These are phyloP conservation scores for Montipora capricornis DNA, from an alignment of 64 coral and sea anemone genomes.

Conservation along the genomic window DNA sequence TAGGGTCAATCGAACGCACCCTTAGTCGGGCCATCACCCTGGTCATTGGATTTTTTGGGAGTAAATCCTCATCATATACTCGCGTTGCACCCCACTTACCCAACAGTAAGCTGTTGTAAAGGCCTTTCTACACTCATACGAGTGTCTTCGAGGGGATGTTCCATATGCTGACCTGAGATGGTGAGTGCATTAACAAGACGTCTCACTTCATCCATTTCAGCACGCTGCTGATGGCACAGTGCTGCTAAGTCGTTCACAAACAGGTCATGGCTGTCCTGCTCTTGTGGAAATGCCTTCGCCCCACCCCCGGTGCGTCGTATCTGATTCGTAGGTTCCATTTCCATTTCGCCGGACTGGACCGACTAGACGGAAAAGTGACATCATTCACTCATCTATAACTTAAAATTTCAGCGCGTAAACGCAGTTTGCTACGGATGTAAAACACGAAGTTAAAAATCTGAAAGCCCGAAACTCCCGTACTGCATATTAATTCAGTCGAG, in stretches of 20 bases:
- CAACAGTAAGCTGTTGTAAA: slow-evolving; percentile 1
- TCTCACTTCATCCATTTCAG: slow-evolving; percentile 9
- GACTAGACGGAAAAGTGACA: too few species aligned
- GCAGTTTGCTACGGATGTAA: too few species aligned
- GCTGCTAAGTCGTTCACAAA: neutral
- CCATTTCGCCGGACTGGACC: neutral
- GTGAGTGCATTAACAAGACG: neutral
- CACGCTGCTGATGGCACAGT: neutral
- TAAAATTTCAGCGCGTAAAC: too few species aligned
- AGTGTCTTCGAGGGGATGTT: neutral
- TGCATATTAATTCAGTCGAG: too few species aligned
- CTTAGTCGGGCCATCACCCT: too few species aligned
- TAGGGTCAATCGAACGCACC: too few species aligned
- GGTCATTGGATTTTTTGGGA: too few species aligned
- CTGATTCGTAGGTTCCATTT: neutral
- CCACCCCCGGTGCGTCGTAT: neutral
- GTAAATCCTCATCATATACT: too few species aligned
- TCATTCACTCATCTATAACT: too few species aligned
- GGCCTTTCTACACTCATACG: slow-evolving; percentile 19
- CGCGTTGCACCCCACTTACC: neutral
- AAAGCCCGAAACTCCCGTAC: too few species aligned
- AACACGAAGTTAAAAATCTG: too few species aligned
- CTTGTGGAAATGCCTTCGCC: neutral
- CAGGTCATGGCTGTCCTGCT: slow-evolving; percentile 9
- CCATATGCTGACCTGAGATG: neutral